Evolutionary conservation across 2,113 vertebrate species (phyloP), one percentile per base, ranked within the genome.

Genomic region (Serilophus lunatus): DNA sequence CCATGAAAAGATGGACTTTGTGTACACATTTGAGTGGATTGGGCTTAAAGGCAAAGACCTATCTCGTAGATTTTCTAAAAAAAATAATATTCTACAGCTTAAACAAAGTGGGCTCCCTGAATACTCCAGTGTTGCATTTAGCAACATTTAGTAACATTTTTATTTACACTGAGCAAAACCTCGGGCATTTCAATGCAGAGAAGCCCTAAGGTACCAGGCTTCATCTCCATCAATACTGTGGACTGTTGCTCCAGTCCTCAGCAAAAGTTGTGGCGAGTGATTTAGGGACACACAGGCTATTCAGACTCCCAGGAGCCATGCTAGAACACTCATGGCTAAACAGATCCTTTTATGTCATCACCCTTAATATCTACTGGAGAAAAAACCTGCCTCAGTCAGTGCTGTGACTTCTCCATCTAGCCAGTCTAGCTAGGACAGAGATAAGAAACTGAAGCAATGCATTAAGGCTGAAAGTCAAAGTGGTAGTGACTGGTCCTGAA

Each of bases 11-110:
- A 77, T 54, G 42, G 40, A 45, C 42, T 88, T 81, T 70, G 64
- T 91, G 69, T 83, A 83, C 68, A 44, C 22, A 13, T 70, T 75
- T 83, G 50, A 0, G 0, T 64, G 69, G 50, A 86, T 24, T 75
- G 76, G 13, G 22, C 72, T 96, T 96, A 92, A 97, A 96, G 92
- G 92, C 64, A 91, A 93, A 95, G 86, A 86, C 35, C 14, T 3
- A 1, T 66, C 18, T 35, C 36, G 7, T 54, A n/a, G 10, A 9
- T 66, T 82, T 81, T 22, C 68, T 92, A 40, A 68, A 63, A 35
- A 44, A 18, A 29, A 18, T 54, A 83, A 4, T 70, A 33, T 29
- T 86, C 60, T 71, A 47, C 29, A 40, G 29, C 54, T 69, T 88
- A 82, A 94, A 88, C 50, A 86, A n/a, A n/a, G 12, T 26, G 18